A percentile compares a stretch with the other conserved stretches of the same genome.
These are phyloP conservation scores for Ceriagrion tenellum DNA, from an alignment of 2,888 invertebrate genomes.

Conservation along the genomic window DNA sequence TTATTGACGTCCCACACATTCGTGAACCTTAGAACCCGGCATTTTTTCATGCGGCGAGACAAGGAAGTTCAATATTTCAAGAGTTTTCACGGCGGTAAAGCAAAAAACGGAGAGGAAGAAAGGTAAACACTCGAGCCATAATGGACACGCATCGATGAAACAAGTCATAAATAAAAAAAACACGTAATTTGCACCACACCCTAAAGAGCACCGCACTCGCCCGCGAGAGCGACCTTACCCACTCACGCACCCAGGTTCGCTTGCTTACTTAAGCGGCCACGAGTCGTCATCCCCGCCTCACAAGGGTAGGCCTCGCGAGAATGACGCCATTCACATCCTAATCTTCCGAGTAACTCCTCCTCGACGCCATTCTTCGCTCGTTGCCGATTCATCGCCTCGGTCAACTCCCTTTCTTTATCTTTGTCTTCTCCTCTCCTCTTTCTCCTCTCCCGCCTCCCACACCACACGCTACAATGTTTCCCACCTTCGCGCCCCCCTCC, in stretches of 20 bases:
- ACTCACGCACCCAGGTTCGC: background rate
- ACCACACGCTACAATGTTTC: no score
- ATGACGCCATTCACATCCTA: constrained; percentile 20
- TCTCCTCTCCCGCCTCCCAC: background rate
- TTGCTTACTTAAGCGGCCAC: background rate
- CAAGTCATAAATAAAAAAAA: background rate
- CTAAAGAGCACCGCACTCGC: background rate
- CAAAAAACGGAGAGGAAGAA: background rate
- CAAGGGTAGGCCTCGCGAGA: background rate
- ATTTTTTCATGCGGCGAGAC: no score
- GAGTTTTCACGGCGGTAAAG: no score
- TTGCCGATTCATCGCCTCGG: constrained; percentile 29
- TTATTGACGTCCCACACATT: no score
- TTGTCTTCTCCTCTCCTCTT: background rate
- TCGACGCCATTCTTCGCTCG: background rate
- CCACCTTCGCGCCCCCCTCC: background rate
- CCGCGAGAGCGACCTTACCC: background rate
- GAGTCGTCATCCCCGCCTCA: background rate
- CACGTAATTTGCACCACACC: background rate
- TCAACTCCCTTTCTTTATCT: background rate
- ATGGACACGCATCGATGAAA: background rate
- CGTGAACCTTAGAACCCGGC: no score
- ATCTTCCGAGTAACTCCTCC: background rate
- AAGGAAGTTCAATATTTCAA: no score
- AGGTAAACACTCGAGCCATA: background rate